A percentile compares a stretch with the other conserved stretches of the same genome.
These are phyloP conservation scores for Eupithecia vulgata DNA, from an alignment of 2,888 invertebrate species.

Conservation along the genomic window DNA sequence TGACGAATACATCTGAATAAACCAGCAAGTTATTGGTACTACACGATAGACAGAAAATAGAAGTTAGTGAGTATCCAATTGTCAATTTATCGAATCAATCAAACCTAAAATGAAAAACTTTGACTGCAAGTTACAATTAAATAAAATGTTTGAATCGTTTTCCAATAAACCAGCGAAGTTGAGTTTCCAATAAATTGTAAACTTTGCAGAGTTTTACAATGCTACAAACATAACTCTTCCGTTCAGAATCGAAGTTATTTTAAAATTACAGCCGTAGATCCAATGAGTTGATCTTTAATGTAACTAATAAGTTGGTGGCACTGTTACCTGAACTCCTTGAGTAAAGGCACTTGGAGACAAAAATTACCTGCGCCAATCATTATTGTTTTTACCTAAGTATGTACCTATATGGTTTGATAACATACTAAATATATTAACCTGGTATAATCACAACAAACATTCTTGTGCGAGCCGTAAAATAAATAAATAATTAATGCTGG, in stretches of 20 bases:
- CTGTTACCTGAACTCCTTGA: not conserved
- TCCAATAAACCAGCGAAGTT: slow-evolving; percentile 4
- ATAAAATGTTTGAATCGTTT: slow-evolving; percentile 1
- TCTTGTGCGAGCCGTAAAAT: no score
- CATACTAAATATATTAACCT: no score
- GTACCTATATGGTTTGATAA: no score
- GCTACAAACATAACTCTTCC: not conserved
- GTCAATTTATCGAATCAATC: not conserved
- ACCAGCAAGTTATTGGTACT: not conserved
- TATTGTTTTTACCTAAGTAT: no score
- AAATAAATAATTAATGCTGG: no score
- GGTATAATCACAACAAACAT: no score
- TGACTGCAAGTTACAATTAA: not conserved
- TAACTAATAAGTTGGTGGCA: not conserved
- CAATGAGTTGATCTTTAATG: not conserved
- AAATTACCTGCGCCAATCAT: no score
- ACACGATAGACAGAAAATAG: not conserved
- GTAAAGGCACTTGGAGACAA: no score
- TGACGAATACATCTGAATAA: not conserved
- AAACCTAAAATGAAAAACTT: slow-evolving; percentile 1
- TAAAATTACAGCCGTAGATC: not conserved
- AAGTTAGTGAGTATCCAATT: not conserved
- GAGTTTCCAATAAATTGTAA: slow-evolving; percentile 4
- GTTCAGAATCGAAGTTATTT: not conserved
- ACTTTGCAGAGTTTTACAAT: not conserved